Base-by-base conservation (phyloP, 1,140 invertebrate genomes). In the Drosophila santomea region DNA sequence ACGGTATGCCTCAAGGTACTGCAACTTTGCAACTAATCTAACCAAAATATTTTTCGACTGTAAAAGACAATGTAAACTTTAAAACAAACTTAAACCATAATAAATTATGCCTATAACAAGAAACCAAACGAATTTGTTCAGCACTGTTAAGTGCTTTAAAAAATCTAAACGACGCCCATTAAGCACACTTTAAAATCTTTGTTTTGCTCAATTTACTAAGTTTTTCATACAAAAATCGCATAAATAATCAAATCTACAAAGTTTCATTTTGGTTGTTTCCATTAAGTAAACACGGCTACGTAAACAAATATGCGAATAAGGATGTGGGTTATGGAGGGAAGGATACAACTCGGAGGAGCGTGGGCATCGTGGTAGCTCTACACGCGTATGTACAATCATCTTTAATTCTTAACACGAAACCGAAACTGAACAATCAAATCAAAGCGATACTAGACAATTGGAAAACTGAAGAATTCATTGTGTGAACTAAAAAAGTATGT, bases 201-300 rank as follows among this genome's bases (percentile, higher is more conserved):
- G 35, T 62, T 85, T 89, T 83, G 66, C 66, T 61, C 41, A 80
- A 41, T 89, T 89, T 66, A 74, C 72, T 80, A 78, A 71, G 54
- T 69, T 84, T 44, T 80, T 89, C 41, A 76, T 82, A 72, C 57
- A 75, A 59, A 76, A 80, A 44, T 59, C 47, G 57, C 58, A 64
- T 64, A 79, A 78, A 79, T 84, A 56, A 59, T 75, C 57, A 74
- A 74, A 68, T 84, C 60, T 80, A 78, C 61, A 79, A 61, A 74
- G 50, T 68, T 67, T 47, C 44, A 50, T 76, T 60, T 41, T 56
- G 48, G 38, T 60, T 35, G 76, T 48, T 59, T 74, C 62, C 48
- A 76, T 89, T 89, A 89, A 89, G 84, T 89, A 89, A 89, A 74
- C 84, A 71, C 58, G 78, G 84, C 84, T 84, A 88, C 62, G 59